A percentile compares a stretch with the other conserved stretches of the same genome.
phyloP scores from a whole-genome alignment of 2,797 vertebrate genomes.

The Etheostoma nigrum region DNA sequence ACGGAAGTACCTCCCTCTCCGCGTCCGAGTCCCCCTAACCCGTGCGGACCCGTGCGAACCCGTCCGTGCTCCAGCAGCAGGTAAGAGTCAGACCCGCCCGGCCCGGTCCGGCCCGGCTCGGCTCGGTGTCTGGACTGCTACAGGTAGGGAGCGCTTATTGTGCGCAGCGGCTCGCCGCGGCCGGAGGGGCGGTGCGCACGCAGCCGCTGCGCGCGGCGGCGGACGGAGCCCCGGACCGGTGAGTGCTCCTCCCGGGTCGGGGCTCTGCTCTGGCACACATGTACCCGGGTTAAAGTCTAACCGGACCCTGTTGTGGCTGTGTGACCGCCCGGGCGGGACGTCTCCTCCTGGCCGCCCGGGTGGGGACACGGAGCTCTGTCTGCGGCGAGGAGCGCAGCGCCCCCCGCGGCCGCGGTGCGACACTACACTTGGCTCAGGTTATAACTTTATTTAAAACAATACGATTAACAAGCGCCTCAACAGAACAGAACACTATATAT shows the following conservation, averaged over 20 bases:
- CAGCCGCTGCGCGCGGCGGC: neutral
- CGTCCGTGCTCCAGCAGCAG: constrained; percentile 35
- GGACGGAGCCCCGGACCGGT: neutral
- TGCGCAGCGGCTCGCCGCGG: neutral
- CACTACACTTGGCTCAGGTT: neutral
- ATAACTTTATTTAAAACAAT: neutral
- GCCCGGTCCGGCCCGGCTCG: accelerated
- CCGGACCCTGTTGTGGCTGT: accelerated
- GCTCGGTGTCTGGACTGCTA: neutral
- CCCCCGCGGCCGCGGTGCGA: neutral
- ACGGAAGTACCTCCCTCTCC: constrained; percentile 53
- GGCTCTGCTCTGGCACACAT: neutral
- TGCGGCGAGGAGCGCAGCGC: neutral
- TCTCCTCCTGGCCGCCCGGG: neutral
- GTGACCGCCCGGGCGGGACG: accelerated
- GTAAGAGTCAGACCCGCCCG: constrained; percentile 32
- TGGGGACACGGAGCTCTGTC: neutral
- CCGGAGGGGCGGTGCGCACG: constrained; percentile 41
- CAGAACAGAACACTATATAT: too few relatives aligned
- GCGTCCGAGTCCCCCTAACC: constrained; percentile 8
- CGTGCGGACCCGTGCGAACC: constrained; percentile 30
- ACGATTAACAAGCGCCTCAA: neutral
- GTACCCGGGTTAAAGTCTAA: neutral
- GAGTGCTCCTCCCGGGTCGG: neutral
- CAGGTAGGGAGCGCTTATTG: neutral